These are phyloP conservation scores for Sinocyclocheilus anshuiensis DNA, from an alignment of 2,113 vertebrate genomes.

Conservation along the genomic window DNA sequence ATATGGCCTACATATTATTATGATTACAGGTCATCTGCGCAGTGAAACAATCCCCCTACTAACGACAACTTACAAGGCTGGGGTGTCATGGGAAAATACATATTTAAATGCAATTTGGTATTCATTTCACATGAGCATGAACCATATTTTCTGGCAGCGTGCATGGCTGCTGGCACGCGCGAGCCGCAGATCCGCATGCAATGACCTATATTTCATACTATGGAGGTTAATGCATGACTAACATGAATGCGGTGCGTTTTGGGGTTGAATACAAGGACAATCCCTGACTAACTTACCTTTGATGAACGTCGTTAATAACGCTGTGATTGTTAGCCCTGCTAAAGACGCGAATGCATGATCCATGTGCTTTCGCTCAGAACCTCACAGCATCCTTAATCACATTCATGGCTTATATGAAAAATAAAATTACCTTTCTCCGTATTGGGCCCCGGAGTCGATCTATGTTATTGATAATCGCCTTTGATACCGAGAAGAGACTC, in stretches of 20 bases:
- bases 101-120: not conserved
- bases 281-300: constrained; percentile 13
- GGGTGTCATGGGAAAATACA: not conserved
- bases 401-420: not conserved
- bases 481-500: not conserved
- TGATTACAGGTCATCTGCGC: constrained; percentile 1
- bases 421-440: constrained; percentile 43
- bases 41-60: not conserved
- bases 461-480: not conserved
- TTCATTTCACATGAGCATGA: not conserved
- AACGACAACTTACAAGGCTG: not conserved
- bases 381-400: not conserved
- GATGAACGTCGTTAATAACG: not conserved
- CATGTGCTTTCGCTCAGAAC: constrained; percentile 14
- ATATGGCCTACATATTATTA: constrained; percentile 43
- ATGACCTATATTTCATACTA: constrained; percentile 41
- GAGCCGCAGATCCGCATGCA: constrained; percentile 38
- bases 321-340: constrained; percentile 31
- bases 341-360: constrained; percentile 17
- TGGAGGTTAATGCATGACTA: not conserved
- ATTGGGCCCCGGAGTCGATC: too few species aligned
- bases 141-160: not conserved
- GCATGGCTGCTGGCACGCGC: constrained; percentile 8
- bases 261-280: not conserved
- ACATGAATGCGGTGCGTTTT: not conserved